Evolutionary conservation across 2,888 invertebrate species (phyloP), one percentile per base, ranked within the genome.

Genomic region (Andrena minutula): DNA sequence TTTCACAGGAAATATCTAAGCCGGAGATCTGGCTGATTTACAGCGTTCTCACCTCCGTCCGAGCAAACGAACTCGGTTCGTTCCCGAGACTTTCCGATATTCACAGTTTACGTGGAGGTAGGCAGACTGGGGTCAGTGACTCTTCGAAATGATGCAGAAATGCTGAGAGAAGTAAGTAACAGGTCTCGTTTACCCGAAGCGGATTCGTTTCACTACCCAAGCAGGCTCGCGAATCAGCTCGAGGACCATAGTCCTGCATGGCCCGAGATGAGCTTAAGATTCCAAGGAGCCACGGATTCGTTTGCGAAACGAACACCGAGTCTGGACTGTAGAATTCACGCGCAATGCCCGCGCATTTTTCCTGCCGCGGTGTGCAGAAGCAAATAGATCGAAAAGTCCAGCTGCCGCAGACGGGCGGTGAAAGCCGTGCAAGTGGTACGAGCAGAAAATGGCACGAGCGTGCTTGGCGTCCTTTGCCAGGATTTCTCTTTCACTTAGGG

Each of bases 361-460:
- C 61, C 61, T 56, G 72, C 69, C 66, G 58, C 63, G 51, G 35
- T 35, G 53, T 26, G 30, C 47, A 26, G 61, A 74, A 73, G 75
- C 72, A 63, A 53, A 51, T 63, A 64, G 65, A 60, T 26, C 30
- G 80, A 68, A 66, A 68, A 65, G 77, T 74, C 71, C 56, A 58
- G 75, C 35, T 61, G 79, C 60, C 64, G 49, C 61, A 64, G 79
- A 75, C 72, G 71, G 68, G 79, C 26, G 77, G 83, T 81, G 86
- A 86, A 86, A 86, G 86, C 79, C 58, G 63, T 56, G 64, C 73
- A 60, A 69, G 8, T 71, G 65, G 72, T 76, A 61, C 49, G 60
- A 76, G 60, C 79, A 72, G 64, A 84, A 86, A 86, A 84, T 82
- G 75, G 72, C 71, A 82, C 72, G 73, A 75, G 74, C 69, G 41